Evolutionary conservation across 2,888 invertebrate genomes (phyloP), one percentile per base, ranked within the genome.

Genomic region (Poecilobothrus nobilitatus): DNA sequence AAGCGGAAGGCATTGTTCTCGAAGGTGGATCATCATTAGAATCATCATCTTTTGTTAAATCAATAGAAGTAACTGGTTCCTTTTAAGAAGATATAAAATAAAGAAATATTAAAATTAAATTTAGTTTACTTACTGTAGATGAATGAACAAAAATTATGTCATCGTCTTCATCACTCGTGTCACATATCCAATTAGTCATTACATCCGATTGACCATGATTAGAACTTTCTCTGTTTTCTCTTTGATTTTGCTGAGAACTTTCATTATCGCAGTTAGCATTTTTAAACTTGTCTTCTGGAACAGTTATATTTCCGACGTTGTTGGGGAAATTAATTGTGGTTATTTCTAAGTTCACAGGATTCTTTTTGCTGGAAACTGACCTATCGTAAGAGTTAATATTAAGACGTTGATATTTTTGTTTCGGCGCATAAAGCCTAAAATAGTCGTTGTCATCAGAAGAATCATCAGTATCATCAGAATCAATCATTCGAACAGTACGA

Each of bases 181-280:
- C 84, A 1, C 87, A 87, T 0, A 90, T 84, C 88, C 91, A 91
- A 79, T 91, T 90, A 64, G 91, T 80, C 79, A 91, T 91, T 69
- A 91, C 81, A 78, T 91, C 91, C 0, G 91, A 91, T n/a, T 27
- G 63, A 5, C 27, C 27, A 5, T 22, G n/a, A 27, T 15, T 53
- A 6, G 18, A 6, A 18, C 15, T 53, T 53, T 53, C 37, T 37
- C 37, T 12, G 12, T 8, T 10, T 12, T 37, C 37, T 12, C 37
- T 18, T 53, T 53, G 53, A 18, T 37, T 10, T 37, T 53, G n/a
- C 18, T 53, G 12, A 18, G 53, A 53, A 5, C 18, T 53, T 53
- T 12, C 18, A n/a, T 53, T 53, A 12, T 53, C 18, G 18, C 7
- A 15, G 7, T 6, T 18, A 53, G 2, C 18, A 53, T 9, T 1